Conservation (phyloP, 2,888 invertebrate genomes). For the Hydraecia micacea region DNA sequence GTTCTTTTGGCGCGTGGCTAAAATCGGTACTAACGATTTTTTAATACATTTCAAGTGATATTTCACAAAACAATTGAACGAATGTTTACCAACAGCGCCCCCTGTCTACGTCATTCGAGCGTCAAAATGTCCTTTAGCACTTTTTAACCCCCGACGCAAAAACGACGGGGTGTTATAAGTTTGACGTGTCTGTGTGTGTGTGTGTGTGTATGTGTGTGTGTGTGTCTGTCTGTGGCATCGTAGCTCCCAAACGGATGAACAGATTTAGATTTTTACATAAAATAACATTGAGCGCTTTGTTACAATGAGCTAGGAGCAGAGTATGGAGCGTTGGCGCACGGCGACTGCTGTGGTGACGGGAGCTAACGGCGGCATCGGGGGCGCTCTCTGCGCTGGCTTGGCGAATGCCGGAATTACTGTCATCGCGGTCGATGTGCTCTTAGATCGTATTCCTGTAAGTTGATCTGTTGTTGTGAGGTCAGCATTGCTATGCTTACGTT, state of each 20-base stretch:
- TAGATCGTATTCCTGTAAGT: constrained; percentile 39
- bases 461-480: not conserved
- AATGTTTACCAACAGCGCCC: no score
- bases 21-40: not conserved
- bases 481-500: not conserved
- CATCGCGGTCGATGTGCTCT: constrained; percentile 35
- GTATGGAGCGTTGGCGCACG: constrained; percentile 30
- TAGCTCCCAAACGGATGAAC: no score
- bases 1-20: not conserved
- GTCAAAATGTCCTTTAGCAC: no score
- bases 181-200: no score
- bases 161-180: no score
- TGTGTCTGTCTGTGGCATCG: no score
- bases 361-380: constrained; percentile 33
- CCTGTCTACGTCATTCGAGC: no score
- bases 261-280: no score
- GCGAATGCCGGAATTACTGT: constrained; percentile 36
- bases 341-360: constrained; percentile 47
- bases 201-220: no score
- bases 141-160: no score
- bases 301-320: not conserved
- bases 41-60: no score
- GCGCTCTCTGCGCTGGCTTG: constrained; percentile 23
- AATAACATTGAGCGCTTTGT: not conserved
- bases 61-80: no score